Percentiles rank a stretch among this genome's conserved stretches.
Conservation (phyloP, 2,888 invertebrate genomes). For the Phaedon cochleariae region DNA sequence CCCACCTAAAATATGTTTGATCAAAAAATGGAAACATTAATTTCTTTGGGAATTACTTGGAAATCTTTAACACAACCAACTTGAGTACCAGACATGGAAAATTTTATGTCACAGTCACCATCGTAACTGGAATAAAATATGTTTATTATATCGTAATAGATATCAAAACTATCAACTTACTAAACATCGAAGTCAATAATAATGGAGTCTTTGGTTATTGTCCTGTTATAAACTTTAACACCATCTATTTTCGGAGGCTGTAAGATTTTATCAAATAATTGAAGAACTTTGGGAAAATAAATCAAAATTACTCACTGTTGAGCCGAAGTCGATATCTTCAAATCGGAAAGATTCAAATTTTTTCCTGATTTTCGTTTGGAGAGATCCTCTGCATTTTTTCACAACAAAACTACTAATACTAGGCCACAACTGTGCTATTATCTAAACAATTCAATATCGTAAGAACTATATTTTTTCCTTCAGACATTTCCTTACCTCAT, state of each 20-base stretch:
- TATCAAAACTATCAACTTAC: conserved; percentile 66
- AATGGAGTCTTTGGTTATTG: conserved; percentile 89
- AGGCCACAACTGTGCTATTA: conserved; percentile 53
- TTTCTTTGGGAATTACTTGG: conserved; percentile 65
- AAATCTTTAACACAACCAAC: conserved; percentile 80
- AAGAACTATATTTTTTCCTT: not conserved
- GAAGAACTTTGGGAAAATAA: not conserved
- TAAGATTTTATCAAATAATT: conserved; percentile 47
- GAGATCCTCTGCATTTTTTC: conserved; percentile 47
- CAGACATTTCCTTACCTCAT: conserved; percentile 46
- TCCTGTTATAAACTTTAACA: conserved; percentile 93
- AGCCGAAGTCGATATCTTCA: conserved; percentile 53
- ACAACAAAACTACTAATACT: conserved; percentile 48
- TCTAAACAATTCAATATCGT: conserved; percentile 38
- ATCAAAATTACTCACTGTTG: conserved; percentile 39
- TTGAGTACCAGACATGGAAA: conserved; percentile 82
- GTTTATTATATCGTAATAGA: not conserved
- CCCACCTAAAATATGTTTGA: conserved; percentile 43
- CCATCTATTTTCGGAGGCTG: conserved; percentile 93
- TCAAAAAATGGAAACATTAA: not conserved
- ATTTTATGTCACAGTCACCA: conserved; percentile 94
- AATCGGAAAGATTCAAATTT: conserved; percentile 53
- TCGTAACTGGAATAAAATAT: conserved; percentile 74
- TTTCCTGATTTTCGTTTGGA: conserved; percentile 52
- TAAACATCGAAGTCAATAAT: conserved; percentile 95